phyloP scores from a whole-genome alignment of 1,140 invertebrate species.

The Camponotus floridanus region DNA sequence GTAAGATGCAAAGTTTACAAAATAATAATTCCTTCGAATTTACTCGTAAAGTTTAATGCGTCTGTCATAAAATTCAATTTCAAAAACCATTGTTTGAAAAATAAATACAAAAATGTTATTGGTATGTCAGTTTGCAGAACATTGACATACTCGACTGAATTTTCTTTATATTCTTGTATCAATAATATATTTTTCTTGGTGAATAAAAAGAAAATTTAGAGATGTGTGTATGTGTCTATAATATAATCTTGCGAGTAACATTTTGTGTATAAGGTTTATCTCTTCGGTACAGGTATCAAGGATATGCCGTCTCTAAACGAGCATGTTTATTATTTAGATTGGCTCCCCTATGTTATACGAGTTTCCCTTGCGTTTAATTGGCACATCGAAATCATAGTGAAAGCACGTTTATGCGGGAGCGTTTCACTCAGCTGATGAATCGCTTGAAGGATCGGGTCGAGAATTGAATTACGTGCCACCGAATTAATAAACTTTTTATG shows the following conservation, averaged over 20 bases:
- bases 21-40: constrained; percentile 15
- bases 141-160: neutral
- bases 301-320: neutral
- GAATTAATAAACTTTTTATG: constrained; percentile 68
- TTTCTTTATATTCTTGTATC: constrained; percentile 7
- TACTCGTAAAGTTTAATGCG: constrained; percentile 41
- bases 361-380: constrained; percentile 11
- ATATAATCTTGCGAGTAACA: neutral
- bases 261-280: neutral
- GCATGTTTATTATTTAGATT: constrained; percentile 34
- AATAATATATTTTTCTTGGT: neutral
- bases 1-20: constrained; percentile 30
- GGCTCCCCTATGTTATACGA: neutral
- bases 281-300: neutral
- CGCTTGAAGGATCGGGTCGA: constrained; percentile 4
- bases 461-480: constrained; percentile 65
- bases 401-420: neutral
- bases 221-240: neutral
- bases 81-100: constrained; percentile 16
- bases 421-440: constrained; percentile 7
- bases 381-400: neutral
- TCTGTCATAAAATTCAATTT: constrained; percentile 14
- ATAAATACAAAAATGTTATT: constrained; percentile 1
- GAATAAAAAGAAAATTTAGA: neutral
- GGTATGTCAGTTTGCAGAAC: neutral